These are phyloP conservation scores for Drosophila acutilabella DNA, from an alignment of 2,888 invertebrate genomes.

Conservation along the genomic window DNA sequence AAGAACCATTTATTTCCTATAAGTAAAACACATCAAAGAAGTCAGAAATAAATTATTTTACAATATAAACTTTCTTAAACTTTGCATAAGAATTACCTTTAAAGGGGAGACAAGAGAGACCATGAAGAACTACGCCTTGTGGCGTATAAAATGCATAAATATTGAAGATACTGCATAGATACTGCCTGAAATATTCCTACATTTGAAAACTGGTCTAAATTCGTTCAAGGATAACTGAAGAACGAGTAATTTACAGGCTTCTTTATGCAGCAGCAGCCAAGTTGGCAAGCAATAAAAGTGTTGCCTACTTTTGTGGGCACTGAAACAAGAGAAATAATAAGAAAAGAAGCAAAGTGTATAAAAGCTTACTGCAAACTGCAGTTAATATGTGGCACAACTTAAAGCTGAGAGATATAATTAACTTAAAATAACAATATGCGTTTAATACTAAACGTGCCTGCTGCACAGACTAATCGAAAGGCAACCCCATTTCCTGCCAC, in stretches of 20 bases:
- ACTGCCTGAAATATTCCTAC: too few species aligned
- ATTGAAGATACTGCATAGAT: too few species aligned
- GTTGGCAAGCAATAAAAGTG: not conserved
- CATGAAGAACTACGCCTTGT: not conserved
- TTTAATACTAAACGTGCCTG: slow-evolving; percentile 29
- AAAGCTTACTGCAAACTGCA: too few species aligned
- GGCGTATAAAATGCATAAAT: too few species aligned
- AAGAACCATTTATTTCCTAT: not conserved
- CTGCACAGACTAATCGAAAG: slow-evolving; percentile 16
- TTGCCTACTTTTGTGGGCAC: slow-evolving; percentile 60
- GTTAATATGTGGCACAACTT: too few species aligned
- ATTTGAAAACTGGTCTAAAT: not conserved
- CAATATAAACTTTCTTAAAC: too few species aligned
- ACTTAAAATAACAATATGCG: slow-evolving; percentile 22
- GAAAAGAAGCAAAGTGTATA: not conserved
- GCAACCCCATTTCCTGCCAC: not conserved
- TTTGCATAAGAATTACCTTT: too few species aligned
- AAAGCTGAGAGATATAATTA: slow-evolving; percentile 17
- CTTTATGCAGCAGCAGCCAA: not conserved
- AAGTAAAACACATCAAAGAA: not conserved
- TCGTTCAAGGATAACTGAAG: not conserved
- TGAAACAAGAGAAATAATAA: not conserved
- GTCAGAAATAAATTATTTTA: too few species aligned
- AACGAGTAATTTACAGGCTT: not conserved
- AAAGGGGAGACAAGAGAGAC: not conserved